Percentiles rank a stretch among this genome's conserved stretches.
Evolutionary conservation across 2,888 invertebrate genomes (phyloP).

Genomic region (Netelia fuscicornis): DNA sequence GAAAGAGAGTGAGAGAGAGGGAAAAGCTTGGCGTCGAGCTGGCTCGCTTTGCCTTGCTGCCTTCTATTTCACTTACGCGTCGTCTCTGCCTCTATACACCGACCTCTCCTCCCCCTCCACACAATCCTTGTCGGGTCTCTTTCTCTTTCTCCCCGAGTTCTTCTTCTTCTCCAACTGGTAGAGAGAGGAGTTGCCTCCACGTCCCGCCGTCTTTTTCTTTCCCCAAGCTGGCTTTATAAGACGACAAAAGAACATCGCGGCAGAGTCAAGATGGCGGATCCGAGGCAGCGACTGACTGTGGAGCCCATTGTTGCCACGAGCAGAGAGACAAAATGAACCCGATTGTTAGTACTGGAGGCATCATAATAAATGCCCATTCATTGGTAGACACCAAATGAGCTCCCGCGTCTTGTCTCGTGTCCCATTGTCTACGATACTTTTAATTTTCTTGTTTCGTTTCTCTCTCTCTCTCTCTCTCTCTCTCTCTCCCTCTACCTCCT

Average conservation of each 20-base stretch:
- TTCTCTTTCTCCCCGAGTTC: conserved; percentile 27
- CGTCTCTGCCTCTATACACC: conserved; percentile 28
- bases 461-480: conserved; percentile 66
- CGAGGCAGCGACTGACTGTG: conserved; percentile 74
- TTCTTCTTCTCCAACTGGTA: conserved; percentile 47
- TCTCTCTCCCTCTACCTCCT: neutral
- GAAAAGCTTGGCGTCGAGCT: conserved; percentile 48
- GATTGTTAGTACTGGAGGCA: conserved; percentile 83
- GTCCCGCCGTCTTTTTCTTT: conserved; percentile 76
- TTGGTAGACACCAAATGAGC: conserved; percentile 83
- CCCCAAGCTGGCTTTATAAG: conserved; percentile 77
- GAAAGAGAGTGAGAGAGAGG: conserved; percentile 7
- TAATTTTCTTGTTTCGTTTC: conserved; percentile 81
- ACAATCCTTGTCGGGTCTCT: conserved; percentile 24
- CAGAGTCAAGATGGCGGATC: conserved; percentile 82
- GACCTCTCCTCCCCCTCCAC: conserved; percentile 24
- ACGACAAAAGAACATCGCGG: conserved; percentile 83
- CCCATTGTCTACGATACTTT: conserved; percentile 83
- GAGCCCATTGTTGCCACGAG: conserved; percentile 80
- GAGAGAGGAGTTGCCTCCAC: conserved; percentile 59
- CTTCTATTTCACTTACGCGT: conserved; percentile 58
- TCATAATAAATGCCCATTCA: conserved; percentile 84
- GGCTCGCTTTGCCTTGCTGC: conserved; percentile 47
- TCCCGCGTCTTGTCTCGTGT: conserved; percentile 81
- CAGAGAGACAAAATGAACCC: conserved; percentile 84